Percentiles rank a stretch among this genome's conserved stretches.
Evolutionary conservation across 2,113 vertebrate species (phyloP).

Genomic region (Poeciliopsis retropinna): DNA sequence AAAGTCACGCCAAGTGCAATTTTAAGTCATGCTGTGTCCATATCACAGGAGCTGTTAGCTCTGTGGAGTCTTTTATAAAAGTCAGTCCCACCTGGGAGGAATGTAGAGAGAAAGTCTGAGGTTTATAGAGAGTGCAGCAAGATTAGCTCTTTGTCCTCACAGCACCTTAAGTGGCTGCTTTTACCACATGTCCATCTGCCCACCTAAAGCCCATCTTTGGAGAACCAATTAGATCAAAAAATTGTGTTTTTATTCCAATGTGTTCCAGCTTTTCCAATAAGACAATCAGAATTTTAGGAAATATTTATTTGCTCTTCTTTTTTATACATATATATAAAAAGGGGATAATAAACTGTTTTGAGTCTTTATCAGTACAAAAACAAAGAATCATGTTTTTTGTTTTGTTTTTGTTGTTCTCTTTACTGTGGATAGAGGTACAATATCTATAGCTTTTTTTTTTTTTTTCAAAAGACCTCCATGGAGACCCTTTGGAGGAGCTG

Average conservation of each 20-base stretch:
- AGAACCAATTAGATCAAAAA: slow-evolving; percentile 50
- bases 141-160: slow-evolving; percentile 48
- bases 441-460: too few species aligned
- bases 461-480: background rate
- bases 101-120: slow-evolving; percentile 28
- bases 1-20: slow-evolving; percentile 49
- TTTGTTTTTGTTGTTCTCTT: too few species aligned
- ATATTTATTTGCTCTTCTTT: slow-evolving; percentile 28
- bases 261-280: slow-evolving; percentile 29
- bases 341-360: too few species aligned
- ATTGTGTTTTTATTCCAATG: slow-evolving; percentile 29
- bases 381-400: too few species aligned
- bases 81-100: slow-evolving; percentile 37
- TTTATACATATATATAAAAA: too few species aligned
- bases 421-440: too few species aligned
- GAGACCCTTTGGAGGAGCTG: too few species aligned
- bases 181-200: slow-evolving; percentile 26
- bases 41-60: slow-evolving; percentile 46
- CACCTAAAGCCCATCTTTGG: slow-evolving; percentile 34
- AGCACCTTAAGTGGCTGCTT: slow-evolving; percentile 46
- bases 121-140: slow-evolving; percentile 19
- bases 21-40: slow-evolving; percentile 57
- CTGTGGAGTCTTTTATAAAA: slow-evolving; percentile 33
- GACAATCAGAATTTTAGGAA: slow-evolving; percentile 17
- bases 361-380: too few species aligned